Base-by-base conservation (phyloP, 2,113 vertebrate genomes). In the Psephotus haematonotus region DNA sequence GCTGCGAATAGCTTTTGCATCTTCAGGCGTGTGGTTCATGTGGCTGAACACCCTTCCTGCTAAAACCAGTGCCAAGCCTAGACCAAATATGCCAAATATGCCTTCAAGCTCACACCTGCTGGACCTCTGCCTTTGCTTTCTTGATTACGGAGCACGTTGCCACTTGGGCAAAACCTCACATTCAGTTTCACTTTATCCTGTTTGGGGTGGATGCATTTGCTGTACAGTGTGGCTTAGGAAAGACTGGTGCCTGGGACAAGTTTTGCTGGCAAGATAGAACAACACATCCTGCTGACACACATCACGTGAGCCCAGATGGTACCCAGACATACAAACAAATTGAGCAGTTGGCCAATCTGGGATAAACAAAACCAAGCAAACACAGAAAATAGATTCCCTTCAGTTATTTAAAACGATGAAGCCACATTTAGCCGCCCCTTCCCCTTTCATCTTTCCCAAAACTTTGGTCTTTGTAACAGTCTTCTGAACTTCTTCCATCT, bases 331-430 rank as follows among this genome's bases (percentile, higher is more conserved):
- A 93, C 64, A 82, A 65, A 94, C 87, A 87, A 81, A 86, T 16
- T 4, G 17, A 90, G 68, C 92, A 83, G 55, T 2, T 64, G 72
- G 46, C 65, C 43, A 74, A 69, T 83, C 68, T 27, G 64, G 20
- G 72, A 53, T 86, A 92, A 88, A 86, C 60, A 71, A 92, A 94
- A 47, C 76, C 13, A 29, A 94, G 93, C 57, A 82, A 84, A 84
- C 80, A 93, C 35, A 79, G 74, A 91, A 64, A 82, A 76, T 16
- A 75, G 24, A 31, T 28, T 94, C 60, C 16, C 29, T 86, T 31
- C 47, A 71, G 50, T 50, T 81, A 83, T 25, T 10, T 50, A 65
- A 91, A 84, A 78, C 4, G 23, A 19, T 39, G 64, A 88, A 74
- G 59, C 52, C 68, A 71, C 72, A 59, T 71, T 78, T 82, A 91